Percentiles rank a stretch among this genome's conserved stretches.
These are phyloP conservation scores for Lydus trimaculatus DNA, from an alignment of 2,888 invertebrate genomes.

Conservation along the genomic window DNA sequence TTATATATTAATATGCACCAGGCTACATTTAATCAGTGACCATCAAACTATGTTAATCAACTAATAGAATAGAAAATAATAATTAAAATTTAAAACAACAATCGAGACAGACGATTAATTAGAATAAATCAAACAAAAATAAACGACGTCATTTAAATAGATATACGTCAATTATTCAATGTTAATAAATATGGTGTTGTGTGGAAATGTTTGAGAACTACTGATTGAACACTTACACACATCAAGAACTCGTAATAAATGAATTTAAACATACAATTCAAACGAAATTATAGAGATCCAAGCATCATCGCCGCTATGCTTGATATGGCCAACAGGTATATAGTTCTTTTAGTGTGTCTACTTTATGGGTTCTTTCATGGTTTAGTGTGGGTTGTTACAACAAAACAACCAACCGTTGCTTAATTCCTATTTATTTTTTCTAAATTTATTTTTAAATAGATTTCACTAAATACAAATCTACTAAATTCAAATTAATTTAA, in stretches of 20 bases:
- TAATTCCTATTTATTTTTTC: conserved; percentile 6
- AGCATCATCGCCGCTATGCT: conserved; percentile 46
- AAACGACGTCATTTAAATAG: not conserved
- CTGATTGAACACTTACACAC: conserved; percentile 42
- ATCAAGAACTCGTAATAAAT: conserved; percentile 45
- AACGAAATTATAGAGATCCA: conserved; percentile 49
- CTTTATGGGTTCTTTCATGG: conserved; percentile 23
- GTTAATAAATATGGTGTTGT: not conserved
- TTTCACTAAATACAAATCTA: not conserved
- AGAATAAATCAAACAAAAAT: not conserved
- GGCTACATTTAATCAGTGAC: conserved; percentile 20
- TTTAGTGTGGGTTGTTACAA: conserved; percentile 28
- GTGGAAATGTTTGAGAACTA: conserved; percentile 31
- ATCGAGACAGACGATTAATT: not conserved
- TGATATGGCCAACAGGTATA: conserved; percentile 28
- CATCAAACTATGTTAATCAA: conserved; percentile 25
- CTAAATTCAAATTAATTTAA: not conserved
- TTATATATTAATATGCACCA: conserved; percentile 58
- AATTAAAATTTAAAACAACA: not conserved
- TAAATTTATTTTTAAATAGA: not conserved
- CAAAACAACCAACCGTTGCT: conserved; percentile 18
- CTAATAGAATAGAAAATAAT: not conserved
- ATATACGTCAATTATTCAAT: not conserved
- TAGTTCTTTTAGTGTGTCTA: conserved; percentile 18
- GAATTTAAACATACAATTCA: conserved; percentile 50